Evolutionary conservation across 2,888 invertebrate species (phyloP), one percentile per base, ranked within the genome.

Genomic region (Cremastinae sp.): DNA sequence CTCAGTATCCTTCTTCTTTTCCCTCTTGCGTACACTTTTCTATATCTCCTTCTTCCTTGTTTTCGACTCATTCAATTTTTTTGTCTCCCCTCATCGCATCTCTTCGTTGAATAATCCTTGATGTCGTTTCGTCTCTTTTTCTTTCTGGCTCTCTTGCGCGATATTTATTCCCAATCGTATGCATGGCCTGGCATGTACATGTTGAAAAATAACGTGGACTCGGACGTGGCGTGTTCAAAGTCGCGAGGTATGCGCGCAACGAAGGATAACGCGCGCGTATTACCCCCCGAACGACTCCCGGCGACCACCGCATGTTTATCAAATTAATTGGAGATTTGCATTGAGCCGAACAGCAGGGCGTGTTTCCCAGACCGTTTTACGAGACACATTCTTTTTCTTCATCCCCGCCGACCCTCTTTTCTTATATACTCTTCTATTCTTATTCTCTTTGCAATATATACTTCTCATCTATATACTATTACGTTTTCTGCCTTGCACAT

Each of bases 281-380:
- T 59, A 59, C 45, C 61, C 66, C 56, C 28, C 28, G 47, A 54
- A 68, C 71, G 66, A 75, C 71, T 28, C 28, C 28, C 28, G n/a
- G 71, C n/a, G 16, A 62, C 34, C 62, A 58, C 61, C 71, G 62
- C 53, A 75, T 72, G 77, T 82, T 82, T 81, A 80, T 83, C 81
- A 80, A 79, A 80, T 83, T 82, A 83, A 83, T 83, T 81, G 81
- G 53, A 61, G 64, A 81, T 83, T 84, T 81, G 78, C 81, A 80
- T 80, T 62, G 69, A 65, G 73, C 74, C 51, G 36, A 71, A 68
- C 49, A 38, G 43, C 49, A 38, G 43, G 43, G 20, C 38, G 53
- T 45, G 10, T 28, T 28, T 28, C 28, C 28, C 51, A 38, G 62
- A 49, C 53, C 28, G 20, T 77, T 74, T 75, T 69, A 79, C 69